Evolutionary conservation across 2,797 vertebrate genomes (phyloP).

Genomic region (Pampus argenteus): DNA sequence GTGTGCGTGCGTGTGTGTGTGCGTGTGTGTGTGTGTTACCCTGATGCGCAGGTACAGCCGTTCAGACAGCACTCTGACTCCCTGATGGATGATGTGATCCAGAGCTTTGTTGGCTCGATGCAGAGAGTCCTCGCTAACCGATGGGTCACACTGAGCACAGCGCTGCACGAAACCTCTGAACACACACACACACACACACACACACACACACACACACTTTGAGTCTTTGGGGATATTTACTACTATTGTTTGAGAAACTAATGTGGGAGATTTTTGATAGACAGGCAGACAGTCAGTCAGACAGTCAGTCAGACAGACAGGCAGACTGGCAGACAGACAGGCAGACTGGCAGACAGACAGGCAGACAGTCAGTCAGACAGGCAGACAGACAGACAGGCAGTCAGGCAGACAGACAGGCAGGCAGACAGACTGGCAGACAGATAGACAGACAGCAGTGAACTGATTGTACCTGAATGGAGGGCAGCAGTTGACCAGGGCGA

Average conservation of each 20-base stretch:
- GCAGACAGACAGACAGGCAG: too few species aligned
- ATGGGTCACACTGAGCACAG: slow-evolving; percentile 84
- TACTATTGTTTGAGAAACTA: too few species aligned
- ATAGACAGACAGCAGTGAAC: too few species aligned
- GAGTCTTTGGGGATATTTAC: too few species aligned
- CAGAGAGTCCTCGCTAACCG: slow-evolving; percentile 84
- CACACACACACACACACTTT: slow-evolving; percentile 32
- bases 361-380: too few species aligned
- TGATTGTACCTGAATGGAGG: slow-evolving; percentile 88
- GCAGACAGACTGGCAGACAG: too few species aligned
- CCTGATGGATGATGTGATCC: slow-evolving; percentile 86
- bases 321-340: too few species aligned
- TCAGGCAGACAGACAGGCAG: too few species aligned
- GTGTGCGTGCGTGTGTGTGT: slow-evolving; percentile 8
- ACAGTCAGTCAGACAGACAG: too few species aligned
- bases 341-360: too few species aligned
- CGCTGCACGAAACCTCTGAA: slow-evolving; percentile 87
- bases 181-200: slow-evolving; percentile 35
- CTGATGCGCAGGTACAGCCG: slow-evolving; percentile 89
- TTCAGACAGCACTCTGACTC: slow-evolving; percentile 85
- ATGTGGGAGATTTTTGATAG: too few species aligned
- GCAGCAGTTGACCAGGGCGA: slow-evolving; percentile 91
- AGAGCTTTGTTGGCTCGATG: slow-evolving; percentile 83
- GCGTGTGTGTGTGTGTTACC: slow-evolving; percentile 68
- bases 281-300: too few species aligned